These are phyloP conservation scores for Hybognathus amarus DNA, from an alignment of 2,797 vertebrate genomes.

Conservation along the genomic window DNA sequence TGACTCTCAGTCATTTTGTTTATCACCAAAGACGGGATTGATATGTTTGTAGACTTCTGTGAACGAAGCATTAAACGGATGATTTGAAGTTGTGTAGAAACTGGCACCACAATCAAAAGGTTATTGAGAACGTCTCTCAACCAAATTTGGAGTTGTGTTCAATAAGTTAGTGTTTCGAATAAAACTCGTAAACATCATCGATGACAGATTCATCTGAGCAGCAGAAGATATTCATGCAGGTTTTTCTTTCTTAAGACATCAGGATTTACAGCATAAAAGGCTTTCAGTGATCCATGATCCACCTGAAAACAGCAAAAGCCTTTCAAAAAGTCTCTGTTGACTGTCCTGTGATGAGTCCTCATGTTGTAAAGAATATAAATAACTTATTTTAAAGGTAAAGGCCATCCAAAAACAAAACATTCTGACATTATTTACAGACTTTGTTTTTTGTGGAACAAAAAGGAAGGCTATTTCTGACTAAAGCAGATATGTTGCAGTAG, in stretches of 20 bases:
- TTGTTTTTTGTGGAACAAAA: neutral
- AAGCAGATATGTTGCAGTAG: neutral
- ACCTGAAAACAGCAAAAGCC: neutral
- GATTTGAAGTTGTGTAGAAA: neutral
- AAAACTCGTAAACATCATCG: neutral
- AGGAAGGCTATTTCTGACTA: neutral
- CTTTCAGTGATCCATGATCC: neutral
- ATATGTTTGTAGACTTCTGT: neutral
- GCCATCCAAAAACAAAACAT: neutral
- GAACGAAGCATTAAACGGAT: neutral
- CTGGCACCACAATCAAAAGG: neutral
- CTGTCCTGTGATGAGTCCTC: neutral
- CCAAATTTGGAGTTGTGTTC: neutral
- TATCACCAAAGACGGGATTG: neutral
- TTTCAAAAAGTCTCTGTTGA: neutral
- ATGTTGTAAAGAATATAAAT: conserved; percentile 20
- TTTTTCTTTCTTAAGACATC: neutral
- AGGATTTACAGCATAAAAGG: conserved; percentile 5
- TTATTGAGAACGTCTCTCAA: neutral
- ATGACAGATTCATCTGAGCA: conserved; percentile 12
- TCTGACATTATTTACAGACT: neutral
- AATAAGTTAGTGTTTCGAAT: neutral
- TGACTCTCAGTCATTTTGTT: neutral
- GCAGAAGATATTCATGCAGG: neutral
- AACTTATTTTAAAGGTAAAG: neutral